Percentiles rank a stretch among this genome's conserved stretches.
Conservation (phyloP, 2,888 invertebrate genomes). For the Ectemnius lituratus region DNA sequence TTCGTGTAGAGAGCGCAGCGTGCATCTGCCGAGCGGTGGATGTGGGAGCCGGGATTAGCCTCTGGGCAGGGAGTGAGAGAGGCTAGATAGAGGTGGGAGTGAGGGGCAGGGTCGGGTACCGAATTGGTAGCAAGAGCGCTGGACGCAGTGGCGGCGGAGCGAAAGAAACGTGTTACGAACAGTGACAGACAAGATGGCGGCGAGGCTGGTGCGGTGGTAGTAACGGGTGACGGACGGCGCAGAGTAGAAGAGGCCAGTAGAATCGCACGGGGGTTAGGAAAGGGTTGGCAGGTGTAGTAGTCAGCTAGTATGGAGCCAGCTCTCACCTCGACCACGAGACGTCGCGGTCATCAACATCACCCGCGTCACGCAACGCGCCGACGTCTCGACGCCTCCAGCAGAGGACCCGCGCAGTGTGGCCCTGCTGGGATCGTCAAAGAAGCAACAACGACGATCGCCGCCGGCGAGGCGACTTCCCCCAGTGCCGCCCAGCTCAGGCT, state of each 20-base stretch:
- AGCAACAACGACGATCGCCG: constrained; percentile 10
- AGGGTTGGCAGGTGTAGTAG: constrained; percentile 45
- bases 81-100: no score
- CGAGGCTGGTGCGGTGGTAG: constrained; percentile 81
- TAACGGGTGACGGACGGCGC: constrained; percentile 43
- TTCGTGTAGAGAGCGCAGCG: constrained; percentile 44
- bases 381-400: constrained; percentile 72
- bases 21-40: constrained; percentile 45
- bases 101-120: no score
- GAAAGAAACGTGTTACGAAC: constrained; percentile 60
- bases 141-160: constrained; percentile 54
- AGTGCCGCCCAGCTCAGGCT: constrained; percentile 28
- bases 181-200: constrained; percentile 76
- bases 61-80: no score
- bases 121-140: constrained; percentile 31
- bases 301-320: constrained; percentile 68
- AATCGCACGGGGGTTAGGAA: constrained; percentile 77
- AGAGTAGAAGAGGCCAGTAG: constrained; percentile 69
- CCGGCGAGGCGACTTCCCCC: constrained; percentile 21
- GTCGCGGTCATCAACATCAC: constrained; percentile 77
- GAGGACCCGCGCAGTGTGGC: constrained; percentile 78
- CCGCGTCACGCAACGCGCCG: constrained; percentile 74
- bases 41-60: constrained; percentile 18
- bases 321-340: constrained; percentile 69
- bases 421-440: constrained; percentile 64